These are phyloP conservation scores for Nemopilema nomurai DNA, from an alignment of 30 jellyfish, hydroid and myxozoan species.

Conservation along the genomic window DNA sequence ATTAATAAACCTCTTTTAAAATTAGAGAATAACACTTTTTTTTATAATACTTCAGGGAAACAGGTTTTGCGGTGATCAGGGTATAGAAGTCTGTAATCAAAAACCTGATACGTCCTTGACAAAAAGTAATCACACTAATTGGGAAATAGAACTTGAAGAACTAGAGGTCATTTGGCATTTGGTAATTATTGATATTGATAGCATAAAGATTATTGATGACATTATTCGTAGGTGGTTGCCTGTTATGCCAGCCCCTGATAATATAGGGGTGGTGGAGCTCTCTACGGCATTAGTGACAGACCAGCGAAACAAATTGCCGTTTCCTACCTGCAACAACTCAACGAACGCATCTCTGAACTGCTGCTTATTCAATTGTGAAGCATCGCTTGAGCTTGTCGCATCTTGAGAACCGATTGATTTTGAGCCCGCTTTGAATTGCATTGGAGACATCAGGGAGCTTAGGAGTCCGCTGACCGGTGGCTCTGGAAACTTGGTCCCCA, in stretches of 20 bases:
- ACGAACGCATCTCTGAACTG: conserved; percentile 77
- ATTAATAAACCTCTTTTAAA: too few relatives aligned
- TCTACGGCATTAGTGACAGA: not conserved
- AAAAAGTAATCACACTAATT: too few relatives aligned
- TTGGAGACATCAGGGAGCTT: conserved; percentile 80
- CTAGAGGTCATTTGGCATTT: too few relatives aligned
- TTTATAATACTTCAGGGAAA: too few relatives aligned
- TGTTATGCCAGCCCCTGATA: not conserved
- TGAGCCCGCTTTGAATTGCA: conserved; percentile 63
- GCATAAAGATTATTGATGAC: too few relatives aligned
- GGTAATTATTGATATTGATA: too few relatives aligned
- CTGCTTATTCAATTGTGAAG: conserved; percentile 50
- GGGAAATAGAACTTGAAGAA: too few relatives aligned
- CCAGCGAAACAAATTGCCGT: not conserved
- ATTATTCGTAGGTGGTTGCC: too few relatives aligned
- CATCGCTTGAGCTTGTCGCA: not conserved
- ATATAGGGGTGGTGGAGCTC: not conserved
- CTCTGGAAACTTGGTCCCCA: conserved; percentile 61
- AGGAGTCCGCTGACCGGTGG: conserved; percentile 52
- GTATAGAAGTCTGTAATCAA: too few relatives aligned
- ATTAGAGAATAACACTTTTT: too few relatives aligned
- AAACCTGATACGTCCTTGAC: too few relatives aligned
- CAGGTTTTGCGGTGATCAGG: too few relatives aligned
- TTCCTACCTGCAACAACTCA: conserved; percentile 54
- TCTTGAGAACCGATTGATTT: conserved; percentile 34